phyloP scores from a whole-genome alignment of 2,888 invertebrate species.

The Plagodis dolabraria region DNA sequence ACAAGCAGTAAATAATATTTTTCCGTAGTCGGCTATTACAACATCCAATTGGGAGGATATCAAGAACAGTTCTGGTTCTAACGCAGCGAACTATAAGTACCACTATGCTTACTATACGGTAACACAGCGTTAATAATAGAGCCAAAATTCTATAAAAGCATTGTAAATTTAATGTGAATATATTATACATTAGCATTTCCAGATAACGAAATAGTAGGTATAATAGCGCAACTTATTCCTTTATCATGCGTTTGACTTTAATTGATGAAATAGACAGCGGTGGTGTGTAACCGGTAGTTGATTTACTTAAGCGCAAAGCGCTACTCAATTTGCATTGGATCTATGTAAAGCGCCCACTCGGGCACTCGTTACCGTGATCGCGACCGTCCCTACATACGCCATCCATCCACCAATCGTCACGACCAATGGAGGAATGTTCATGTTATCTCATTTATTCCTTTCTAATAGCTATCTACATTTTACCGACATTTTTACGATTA shows the following conservation, averaged over 20 bases:
- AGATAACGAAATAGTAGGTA: constrained; percentile 44
- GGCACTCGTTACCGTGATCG: constrained; percentile 65
- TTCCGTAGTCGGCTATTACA: too few relatives aligned
- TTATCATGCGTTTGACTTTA: constrained; percentile 63
- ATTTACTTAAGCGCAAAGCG: constrained; percentile 70
- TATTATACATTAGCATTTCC: constrained; percentile 32
- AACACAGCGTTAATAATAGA: too few relatives aligned
- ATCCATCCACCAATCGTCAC: constrained; percentile 60
- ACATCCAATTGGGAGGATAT: too few relatives aligned
- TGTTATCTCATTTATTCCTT: constrained; percentile 47
- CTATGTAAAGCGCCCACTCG: constrained; percentile 72
- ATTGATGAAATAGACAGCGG: constrained; percentile 68
- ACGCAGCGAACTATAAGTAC: not conserved
- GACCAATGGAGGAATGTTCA: constrained; percentile 56
- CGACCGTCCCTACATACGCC: constrained; percentile 51
- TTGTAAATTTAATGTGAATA: not conserved
- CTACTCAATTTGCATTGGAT: constrained; percentile 75
- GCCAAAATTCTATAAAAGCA: not conserved
- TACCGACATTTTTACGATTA: constrained; percentile 11
- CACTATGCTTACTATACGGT: too few relatives aligned
- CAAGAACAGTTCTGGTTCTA: not conserved
- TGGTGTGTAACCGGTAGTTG: constrained; percentile 49
- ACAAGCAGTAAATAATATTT: too few relatives aligned
- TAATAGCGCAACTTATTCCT: constrained; percentile 46
- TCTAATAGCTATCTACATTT: constrained; percentile 35